Conservation (phyloP, 2,797 vertebrate species). For the Smutsia temminckii region DNA sequence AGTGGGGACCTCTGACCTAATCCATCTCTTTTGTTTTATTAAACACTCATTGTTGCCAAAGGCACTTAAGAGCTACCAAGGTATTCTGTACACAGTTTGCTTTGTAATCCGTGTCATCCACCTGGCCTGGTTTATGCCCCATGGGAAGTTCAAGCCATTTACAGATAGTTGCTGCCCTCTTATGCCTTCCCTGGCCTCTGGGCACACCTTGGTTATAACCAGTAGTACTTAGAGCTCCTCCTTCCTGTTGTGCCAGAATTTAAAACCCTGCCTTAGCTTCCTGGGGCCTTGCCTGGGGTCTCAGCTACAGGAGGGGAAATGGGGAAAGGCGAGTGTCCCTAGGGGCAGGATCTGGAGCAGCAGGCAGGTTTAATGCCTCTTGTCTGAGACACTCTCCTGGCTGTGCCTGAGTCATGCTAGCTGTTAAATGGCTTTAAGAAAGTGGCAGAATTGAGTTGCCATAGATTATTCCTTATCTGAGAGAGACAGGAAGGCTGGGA, state of each 20-base stretch:
- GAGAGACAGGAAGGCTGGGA: constrained; percentile 29
- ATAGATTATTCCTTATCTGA: constrained; percentile 56
- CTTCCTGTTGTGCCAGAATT: neutral
- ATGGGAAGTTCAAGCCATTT: neutral
- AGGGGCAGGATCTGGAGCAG: neutral
- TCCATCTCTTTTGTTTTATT: neutral
- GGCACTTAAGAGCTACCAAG: neutral
- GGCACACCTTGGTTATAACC: neutral
- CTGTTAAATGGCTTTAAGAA: constrained; percentile 34
- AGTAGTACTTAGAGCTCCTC: neutral
- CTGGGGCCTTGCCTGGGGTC: neutral
- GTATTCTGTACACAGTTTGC: neutral
- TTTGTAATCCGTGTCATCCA: neutral
- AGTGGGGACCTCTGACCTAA: neutral
- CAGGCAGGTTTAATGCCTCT: constrained; percentile 25
- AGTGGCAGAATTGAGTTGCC: neutral
- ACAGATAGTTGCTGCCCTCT: neutral
- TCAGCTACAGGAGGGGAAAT: neutral
- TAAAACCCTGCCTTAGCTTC: neutral
- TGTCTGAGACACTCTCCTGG: neutral
- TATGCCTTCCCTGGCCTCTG: neutral
- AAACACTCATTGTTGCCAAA: neutral
- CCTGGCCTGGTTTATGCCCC: neutral
- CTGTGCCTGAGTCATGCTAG: constrained; percentile 62
- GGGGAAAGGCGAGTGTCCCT: neutral